Evolutionary conservation across 2,113 vertebrate species (phyloP).

Genomic region (Mola mola): DNA sequence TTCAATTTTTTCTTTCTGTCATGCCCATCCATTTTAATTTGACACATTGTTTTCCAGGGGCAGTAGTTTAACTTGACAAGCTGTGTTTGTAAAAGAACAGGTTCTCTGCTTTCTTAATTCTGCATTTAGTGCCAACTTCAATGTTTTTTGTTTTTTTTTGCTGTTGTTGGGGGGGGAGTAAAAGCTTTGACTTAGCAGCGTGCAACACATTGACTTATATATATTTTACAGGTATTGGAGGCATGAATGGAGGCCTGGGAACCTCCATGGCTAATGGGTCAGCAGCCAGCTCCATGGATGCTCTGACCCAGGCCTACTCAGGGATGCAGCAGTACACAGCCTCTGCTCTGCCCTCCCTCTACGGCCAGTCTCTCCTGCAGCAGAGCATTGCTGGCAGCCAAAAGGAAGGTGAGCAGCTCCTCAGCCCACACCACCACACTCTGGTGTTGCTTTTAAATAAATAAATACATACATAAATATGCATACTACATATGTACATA

Average conservation of each 20-base stretch:
- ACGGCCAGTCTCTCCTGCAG: slow-evolving; percentile 94
- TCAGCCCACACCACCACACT: not conserved
- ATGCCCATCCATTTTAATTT: too few species aligned
- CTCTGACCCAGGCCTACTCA: slow-evolving; percentile 98
- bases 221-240: slow-evolving; percentile 94
- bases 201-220: slow-evolving; percentile 44
- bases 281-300: slow-evolving; percentile 93
- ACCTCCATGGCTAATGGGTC: slow-evolving; percentile 95
- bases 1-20: not conserved
- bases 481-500: too few species aligned
- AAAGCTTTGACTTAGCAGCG: not conserved
- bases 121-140: not conserved
- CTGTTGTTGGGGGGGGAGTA: not conserved
- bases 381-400: slow-evolving; percentile 95
- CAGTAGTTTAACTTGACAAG: not conserved
- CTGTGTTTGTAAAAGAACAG: too few species aligned
- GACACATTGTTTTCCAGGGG: too few species aligned
- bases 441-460: not conserved
- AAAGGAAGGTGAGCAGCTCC: slow-evolving; percentile 90
- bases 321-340: slow-evolving; percentile 99
- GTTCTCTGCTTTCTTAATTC: slow-evolving; percentile 12
- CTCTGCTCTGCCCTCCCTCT: slow-evolving; percentile 94
- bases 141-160: not conserved
- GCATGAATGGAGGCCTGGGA: slow-evolving; percentile 95
- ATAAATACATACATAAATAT: too few species aligned